These are phyloP conservation scores for Ascidia mentula DNA, from an alignment of 23 tunicate genomes.

Conservation along the genomic window DNA sequence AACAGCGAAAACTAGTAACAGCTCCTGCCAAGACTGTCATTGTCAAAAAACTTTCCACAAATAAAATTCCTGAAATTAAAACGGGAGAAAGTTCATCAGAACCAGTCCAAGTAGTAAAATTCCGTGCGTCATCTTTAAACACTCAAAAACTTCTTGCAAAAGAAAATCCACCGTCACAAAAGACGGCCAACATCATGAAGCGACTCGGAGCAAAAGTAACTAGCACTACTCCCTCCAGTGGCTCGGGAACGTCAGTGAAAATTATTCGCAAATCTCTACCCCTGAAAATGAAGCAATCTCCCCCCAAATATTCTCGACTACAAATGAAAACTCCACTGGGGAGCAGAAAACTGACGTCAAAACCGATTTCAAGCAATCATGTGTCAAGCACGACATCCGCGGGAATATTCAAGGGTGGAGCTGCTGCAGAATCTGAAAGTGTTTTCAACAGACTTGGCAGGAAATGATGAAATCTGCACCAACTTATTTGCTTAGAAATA, in stretches of 20 bases:
- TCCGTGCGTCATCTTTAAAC: neutral
- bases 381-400: conserved; percentile 77
- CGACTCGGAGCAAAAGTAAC: conserved; percentile 46
- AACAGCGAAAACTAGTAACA: too few relatives aligned
- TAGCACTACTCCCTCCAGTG: neutral
- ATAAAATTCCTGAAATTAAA: neutral
- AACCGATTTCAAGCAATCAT: conserved; percentile 61
- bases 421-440: conserved; percentile 13
- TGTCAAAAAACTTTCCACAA: neutral
- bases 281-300: neutral
- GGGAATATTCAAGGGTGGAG: conserved; percentile 47
- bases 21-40: conserved; percentile 14
- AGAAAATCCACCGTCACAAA: neutral
- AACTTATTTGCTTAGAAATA: too few relatives aligned
- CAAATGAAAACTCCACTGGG: neutral
- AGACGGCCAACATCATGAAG: conserved; percentile 7
- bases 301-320: neutral
- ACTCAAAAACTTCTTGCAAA: conserved; percentile 15
- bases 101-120: neutral
- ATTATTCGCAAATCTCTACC: neutral
- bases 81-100: neutral
- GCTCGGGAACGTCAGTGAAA: neutral
- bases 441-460: conserved; percentile 44
- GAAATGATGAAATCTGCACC: neutral
- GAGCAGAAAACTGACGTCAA: neutral